These are phyloP conservation scores for Cygnus atratus DNA, from an alignment of 2,113 vertebrate genomes.

Conservation along the genomic window DNA sequence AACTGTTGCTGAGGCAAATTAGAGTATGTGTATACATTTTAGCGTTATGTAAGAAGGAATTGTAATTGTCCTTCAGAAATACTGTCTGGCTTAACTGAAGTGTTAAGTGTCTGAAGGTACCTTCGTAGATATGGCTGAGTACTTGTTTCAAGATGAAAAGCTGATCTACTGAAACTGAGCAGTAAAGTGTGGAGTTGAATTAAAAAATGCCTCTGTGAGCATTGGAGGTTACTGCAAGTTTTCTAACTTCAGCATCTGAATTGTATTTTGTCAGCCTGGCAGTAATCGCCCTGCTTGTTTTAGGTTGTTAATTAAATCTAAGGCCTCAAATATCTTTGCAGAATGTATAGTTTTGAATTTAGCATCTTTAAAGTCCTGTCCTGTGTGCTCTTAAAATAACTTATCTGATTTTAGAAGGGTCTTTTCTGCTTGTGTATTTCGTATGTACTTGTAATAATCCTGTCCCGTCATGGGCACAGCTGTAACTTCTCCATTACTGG, in stretches of 20 bases:
- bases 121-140: background rate
- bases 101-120: background rate
- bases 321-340: background rate
- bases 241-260: background rate
- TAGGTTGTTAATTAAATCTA: background rate
- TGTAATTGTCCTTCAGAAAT: background rate
- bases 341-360: background rate
- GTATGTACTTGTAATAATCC: background rate
- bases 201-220: background rate
- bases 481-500: background rate
- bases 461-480: background rate
- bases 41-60: background rate
- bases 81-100: background rate
- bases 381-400: background rate
- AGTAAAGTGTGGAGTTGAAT: background rate
- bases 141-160: background rate
- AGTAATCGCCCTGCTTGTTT: background rate
- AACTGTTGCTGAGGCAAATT: background rate
- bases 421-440: background rate
- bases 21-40: accelerated
- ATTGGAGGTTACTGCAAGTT: background rate
- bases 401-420: background rate
- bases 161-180: background rate
- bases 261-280: background rate
- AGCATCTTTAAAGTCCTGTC: background rate